These are phyloP conservation scores for Cercopithecus neglectus DNA, from an alignment of 2,797 vertebrate genomes.

Conservation along the genomic window DNA sequence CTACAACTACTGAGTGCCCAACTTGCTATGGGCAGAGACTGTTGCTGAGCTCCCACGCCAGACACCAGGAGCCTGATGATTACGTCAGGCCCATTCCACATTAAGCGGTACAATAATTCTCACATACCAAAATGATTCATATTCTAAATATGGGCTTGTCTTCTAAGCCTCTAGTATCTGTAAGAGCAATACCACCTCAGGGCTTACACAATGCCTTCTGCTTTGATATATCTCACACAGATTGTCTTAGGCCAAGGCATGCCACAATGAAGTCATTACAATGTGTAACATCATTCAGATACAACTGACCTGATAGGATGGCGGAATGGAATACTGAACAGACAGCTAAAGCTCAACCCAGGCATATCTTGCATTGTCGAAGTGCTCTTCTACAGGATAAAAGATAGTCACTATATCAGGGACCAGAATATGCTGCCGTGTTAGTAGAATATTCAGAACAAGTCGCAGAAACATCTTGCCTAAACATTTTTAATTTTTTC, in stretches of 20 bases:
- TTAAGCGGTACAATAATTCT: neutral
- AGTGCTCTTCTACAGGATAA: neutral
- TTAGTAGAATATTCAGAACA: neutral
- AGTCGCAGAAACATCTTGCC: neutral
- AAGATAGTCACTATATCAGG: neutral
- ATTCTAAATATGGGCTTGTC: neutral
- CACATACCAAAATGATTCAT: neutral
- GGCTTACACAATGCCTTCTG: neutral
- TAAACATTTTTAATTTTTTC: neutral
- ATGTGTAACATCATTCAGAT: neutral
- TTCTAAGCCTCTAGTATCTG: neutral
- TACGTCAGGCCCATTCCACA: neutral
- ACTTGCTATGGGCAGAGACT: neutral
- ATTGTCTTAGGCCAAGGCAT: neutral
- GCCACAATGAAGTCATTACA: neutral
- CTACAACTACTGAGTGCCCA: too few relatives aligned
- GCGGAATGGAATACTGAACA: neutral
- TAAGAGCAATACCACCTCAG: neutral
- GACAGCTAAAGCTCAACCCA: neutral
- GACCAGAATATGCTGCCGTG: neutral
- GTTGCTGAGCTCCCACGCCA: neutral
- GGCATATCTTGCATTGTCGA: neutral
- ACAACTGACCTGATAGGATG: neutral
- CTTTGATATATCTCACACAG: neutral
- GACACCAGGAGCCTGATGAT: neutral